Evolutionary conservation across 2,113 vertebrate genomes (phyloP), one percentile per base, ranked within the genome.

Genomic region (Amia ocellicauda): DNA sequence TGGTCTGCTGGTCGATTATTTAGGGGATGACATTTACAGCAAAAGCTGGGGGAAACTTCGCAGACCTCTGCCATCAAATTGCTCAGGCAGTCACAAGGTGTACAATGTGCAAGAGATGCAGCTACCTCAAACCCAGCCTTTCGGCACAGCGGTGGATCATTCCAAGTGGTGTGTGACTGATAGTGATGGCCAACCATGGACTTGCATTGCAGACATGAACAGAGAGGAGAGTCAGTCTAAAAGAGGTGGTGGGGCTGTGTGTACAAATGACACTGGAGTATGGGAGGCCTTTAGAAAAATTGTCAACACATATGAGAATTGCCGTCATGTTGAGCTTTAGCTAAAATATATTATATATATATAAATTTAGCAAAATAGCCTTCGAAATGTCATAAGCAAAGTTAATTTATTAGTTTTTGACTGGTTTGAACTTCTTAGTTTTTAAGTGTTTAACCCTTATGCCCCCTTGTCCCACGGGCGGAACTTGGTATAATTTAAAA

Each of bases 181-280:
- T 2, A 13, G 2, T 4, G n/a, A 28, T n/a, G 7, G 1, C 24
- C 4, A n/a, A 2, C 19, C 49, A 2, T 71, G 40, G 68, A 63
- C 71, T 42, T 83, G 79, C 59, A 67, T 82, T 4, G 70, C 81
- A 52, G 78, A 83, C 29, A 75, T 75, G 69, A 82, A 84, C 72
- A 72, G 82, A 17, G 75, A 77, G 60, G 1, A 0, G 3, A 74
- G 71, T 58, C 78, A 84, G 76, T 74, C 52, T 70, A 4, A 9
- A 2, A 72, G 79, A 69, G 79, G 76, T 14, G 79, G 81, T 36
- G 79, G 81, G 24, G 79, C 81, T 3, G 66, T 79, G 51, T 82
- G 81, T 51, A 75, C 14, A 9, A 2, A 58, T 3, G 5, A 78
- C 7, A 0, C 0, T 47, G 9, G 0, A 3, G 70, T 78, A 17